Evolutionary conservation across 1,140 invertebrate genomes (phyloP), one percentile per base, ranked within the genome.

Genomic region (Drosophila suzukii): DNA sequence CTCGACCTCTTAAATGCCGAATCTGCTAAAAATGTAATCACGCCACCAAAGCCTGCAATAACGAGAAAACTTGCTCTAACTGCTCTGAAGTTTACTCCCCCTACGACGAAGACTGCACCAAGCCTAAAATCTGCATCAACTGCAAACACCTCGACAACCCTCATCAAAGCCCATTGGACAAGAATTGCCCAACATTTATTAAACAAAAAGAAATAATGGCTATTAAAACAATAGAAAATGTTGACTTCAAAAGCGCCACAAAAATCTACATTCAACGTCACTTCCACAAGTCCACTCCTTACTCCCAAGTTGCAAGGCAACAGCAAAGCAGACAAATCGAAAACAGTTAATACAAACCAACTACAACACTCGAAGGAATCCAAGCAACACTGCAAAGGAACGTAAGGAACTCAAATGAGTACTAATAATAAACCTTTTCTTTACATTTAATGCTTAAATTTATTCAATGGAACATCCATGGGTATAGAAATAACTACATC

Each of bases 401-500:
- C 36, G 3, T 13, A 15, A 41, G 1, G 5, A n/a, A n/a, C n/a
- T n/a, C n/a, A n/a, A n/a, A n/a, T n/a, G n/a, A n/a, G n/a, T n/a
- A n/a, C n/a, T n/a, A 41, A 41, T 41, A 15, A 15, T 41, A 15
- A 0, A 2, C n/a, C 39, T 41, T 24, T 12, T 4, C 46, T 10
- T 24, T 13, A 47, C 20, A 47, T 41, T 7, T 13, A 47, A 47
- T 47, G 20, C 44, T 47, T 47, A 7, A 24, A 47, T 13, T 24
- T 13, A 47, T 47, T 24, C 20, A 47, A 47, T 47, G 44, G 44
- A 47, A 47, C 44, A 47, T 47, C 20, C 46, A 47, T 7, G 12
- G 46, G 6, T 47, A 47, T 24, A 47, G 44, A 47, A 27, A 47
- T 24, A 47, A 20, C 12, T 24, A 24, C 20, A 47, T 47, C 6